Evolutionary conservation across 2,797 vertebrate species (phyloP).

Genomic region (Etheostoma perlongum): DNA sequence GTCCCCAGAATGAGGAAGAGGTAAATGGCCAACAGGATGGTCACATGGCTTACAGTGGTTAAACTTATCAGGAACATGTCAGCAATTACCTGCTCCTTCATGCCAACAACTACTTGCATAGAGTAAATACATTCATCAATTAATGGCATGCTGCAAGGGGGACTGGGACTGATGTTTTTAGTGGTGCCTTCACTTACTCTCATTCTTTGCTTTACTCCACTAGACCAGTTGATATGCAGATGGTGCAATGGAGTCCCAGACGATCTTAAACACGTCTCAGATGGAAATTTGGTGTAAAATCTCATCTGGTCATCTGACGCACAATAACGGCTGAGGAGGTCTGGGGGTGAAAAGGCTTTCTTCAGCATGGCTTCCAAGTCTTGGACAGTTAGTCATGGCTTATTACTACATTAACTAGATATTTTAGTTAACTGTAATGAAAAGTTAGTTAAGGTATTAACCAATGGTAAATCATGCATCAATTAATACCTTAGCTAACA

Average conservation of each 20-base stretch:
- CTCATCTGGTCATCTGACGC: constrained; percentile 4
- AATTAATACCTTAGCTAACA: too few relatives aligned
- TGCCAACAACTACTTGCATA: neutral
- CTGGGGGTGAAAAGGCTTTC: too few relatives aligned
- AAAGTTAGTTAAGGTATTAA: too few relatives aligned
- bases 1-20: neutral
- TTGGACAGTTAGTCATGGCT: too few relatives aligned
- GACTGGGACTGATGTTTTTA: neutral
- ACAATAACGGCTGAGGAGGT: neutral
- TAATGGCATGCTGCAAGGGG: neutral
- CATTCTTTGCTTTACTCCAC: neutral
- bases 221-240: neutral
- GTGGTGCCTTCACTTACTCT: too few relatives aligned
- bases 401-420: too few relatives aligned
- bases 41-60: neutral
- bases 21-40: constrained; percentile 8
- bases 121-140: constrained; percentile 7
- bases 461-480: too few relatives aligned
- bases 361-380: neutral
- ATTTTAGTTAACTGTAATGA: too few relatives aligned
- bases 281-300: too few relatives aligned
- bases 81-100: constrained; percentile 1
- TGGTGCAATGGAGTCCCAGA: neutral
- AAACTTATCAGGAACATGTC: neutral
- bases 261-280: too few relatives aligned